Evolutionary conservation across 1,140 invertebrate genomes (phyloP).

Genomic region (Drosophila sp.): DNA sequence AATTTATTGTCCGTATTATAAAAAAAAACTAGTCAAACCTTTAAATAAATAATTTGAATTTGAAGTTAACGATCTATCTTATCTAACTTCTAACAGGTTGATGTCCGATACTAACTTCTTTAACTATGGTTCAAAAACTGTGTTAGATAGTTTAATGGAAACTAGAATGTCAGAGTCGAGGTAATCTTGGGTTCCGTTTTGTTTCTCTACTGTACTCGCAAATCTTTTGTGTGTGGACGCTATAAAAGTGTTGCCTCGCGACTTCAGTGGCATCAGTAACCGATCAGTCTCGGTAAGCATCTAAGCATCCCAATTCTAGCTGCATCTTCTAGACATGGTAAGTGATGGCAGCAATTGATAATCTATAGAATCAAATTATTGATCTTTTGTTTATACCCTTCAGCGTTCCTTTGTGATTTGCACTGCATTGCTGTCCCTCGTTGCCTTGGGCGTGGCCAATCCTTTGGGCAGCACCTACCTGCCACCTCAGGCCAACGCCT

Average conservation of each 20-base stretch:
- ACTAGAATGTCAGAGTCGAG: conserved; percentile 4
- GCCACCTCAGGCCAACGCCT: conserved; percentile 56
- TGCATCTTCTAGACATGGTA: conserved; percentile 47
- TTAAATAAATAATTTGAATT: too few relatives aligned
- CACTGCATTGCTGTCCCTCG: conserved; percentile 38
- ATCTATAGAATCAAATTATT: background rate
- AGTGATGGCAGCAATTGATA: conserved; percentile 1
- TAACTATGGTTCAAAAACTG: background rate
- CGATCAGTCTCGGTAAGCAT: conserved; percentile 8
- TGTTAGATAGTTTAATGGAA: conserved; percentile 19
- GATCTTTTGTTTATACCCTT: background rate
- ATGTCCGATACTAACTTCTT: background rate
- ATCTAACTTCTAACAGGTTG: too few relatives aligned
- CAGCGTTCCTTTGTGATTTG: conserved; percentile 49
- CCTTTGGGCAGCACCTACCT: conserved; percentile 62
- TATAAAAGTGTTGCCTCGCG: conserved; percentile 64
- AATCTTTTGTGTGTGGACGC: conserved; percentile 50
- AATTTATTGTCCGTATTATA: too few relatives aligned
- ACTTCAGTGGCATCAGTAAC: conserved; percentile 54
- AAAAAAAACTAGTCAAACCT: too few relatives aligned
- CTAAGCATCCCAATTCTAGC: conserved; percentile 33
- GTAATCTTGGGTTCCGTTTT: conserved; percentile 51
- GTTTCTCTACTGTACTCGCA: conserved; percentile 60
- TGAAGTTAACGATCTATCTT: too few relatives aligned
- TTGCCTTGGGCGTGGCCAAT: conserved; percentile 27